These are phyloP conservation scores for Pherbina coryleti DNA, from an alignment of 2,888 invertebrate species.

Conservation along the genomic window DNA sequence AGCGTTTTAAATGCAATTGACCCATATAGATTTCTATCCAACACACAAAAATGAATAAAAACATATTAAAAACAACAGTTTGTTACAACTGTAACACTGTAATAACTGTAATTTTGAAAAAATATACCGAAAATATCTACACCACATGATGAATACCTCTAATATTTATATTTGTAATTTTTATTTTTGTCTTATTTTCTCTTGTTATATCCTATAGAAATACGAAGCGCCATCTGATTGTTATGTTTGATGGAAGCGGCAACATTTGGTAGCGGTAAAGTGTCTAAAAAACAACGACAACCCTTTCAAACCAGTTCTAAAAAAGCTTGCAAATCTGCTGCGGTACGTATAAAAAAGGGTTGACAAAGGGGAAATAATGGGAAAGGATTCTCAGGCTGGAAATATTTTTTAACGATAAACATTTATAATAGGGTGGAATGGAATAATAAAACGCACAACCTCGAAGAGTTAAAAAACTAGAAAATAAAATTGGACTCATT, in stretches of 20 bases:
- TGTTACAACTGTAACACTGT: no score
- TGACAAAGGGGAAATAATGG: neutral
- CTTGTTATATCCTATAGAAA: neutral
- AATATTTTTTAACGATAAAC: neutral
- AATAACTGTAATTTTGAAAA: no score
- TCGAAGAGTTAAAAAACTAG: neutral
- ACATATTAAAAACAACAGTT: no score
- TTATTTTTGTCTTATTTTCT: neutral
- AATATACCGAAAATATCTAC: no score
- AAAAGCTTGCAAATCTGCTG: conserved; percentile 54
- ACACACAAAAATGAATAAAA: no score
- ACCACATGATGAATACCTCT: no score
- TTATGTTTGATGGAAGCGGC: neutral
- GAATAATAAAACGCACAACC: neutral
- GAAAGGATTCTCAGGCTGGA: conserved; percentile 33
- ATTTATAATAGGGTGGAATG: neutral
- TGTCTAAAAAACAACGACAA: neutral
- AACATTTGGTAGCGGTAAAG: neutral
- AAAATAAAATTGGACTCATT: neutral
- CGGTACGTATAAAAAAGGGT: conserved; percentile 44
- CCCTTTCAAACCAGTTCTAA: conserved; percentile 54
- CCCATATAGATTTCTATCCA: no score
- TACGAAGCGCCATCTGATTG: conserved; percentile 25
- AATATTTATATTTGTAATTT: no score
- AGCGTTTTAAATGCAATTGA: no score